Evolutionary conservation across 1,140 invertebrate species (phyloP).

Genomic region (Aplysia californica): DNA sequence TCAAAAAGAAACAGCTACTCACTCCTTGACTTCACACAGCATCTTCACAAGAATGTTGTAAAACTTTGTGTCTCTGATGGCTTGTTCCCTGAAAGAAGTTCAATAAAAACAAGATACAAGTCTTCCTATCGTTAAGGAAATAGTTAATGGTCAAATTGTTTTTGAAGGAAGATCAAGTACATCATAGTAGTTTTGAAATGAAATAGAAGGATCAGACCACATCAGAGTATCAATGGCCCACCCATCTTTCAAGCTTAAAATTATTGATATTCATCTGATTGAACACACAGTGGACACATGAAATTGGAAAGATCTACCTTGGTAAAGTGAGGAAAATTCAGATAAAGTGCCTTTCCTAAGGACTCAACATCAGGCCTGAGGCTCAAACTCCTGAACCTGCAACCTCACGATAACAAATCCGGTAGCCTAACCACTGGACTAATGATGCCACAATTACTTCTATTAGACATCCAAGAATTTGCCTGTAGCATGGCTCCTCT

Average conservation of each 20-base stretch:
- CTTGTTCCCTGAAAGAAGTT: constrained; percentile 48
- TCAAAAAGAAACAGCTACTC: constrained; percentile 31
- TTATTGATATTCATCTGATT: not conserved
- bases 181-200: not conserved
- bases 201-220: not conserved
- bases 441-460: too few relatives aligned
- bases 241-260: not conserved
- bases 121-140: not conserved
- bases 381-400: too few relatives aligned
- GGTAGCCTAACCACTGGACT: too few relatives aligned
- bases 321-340: too few relatives aligned
- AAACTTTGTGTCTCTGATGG: constrained; percentile 54
- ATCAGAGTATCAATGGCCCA: not conserved
- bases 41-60: constrained; percentile 58
- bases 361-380: too few relatives aligned
- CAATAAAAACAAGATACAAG: not conserved
- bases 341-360: too few relatives aligned
- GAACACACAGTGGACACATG: too few relatives aligned
- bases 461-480: too few relatives aligned
- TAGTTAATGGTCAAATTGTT: not conserved
- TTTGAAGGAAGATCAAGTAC: not conserved
- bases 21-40: constrained; percentile 59
- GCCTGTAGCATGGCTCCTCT: too few relatives aligned
- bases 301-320: too few relatives aligned
- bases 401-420: too few relatives aligned